Evolutionary conservation across 2,888 invertebrate species (phyloP), one percentile per base, ranked within the genome.

Genomic region (Ferdinandea cuprea): DNA sequence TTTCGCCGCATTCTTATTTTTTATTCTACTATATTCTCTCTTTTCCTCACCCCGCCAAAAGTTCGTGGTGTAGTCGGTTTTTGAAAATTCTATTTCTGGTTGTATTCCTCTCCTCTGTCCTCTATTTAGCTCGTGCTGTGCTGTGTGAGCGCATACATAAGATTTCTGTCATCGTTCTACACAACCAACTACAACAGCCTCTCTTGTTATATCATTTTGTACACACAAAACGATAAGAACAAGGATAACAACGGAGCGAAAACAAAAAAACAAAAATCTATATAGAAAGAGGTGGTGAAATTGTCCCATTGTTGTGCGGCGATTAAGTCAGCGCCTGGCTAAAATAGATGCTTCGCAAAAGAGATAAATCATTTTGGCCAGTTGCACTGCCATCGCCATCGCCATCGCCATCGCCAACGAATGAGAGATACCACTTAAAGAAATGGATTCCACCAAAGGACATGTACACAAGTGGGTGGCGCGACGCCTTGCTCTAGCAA

Each of bases 191-290:
- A 81, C 66, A 71, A 50, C 65, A 72, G 59, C 46, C 59, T 56
- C 81, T 71, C 81, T 71, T 81, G 77, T 72, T 77, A 81, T 77
- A 81, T 81, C 76, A 77, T 72, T 77, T 81, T 81, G 81, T 81
- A 72, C 66, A 72, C 54, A 81, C 59, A 61, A 71, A 77, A 77
- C 77, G 81, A 77, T 77, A 81, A 77, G 77, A 61, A 77, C 77
- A 71, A 66, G 77, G 81, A 77, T 81, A 77, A 77, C 81, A 81
- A 59, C 52, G 17, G 21, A 58, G 32, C 40, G 52, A 44, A 59
- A 48, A 59, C 56, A 52, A 13, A n/a, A n/a, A n/a, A n/a, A n/a
- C n/a, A n/a, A n/a, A n/a, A n/a, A n/a, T n/a, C n/a, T n/a, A n/a
- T n/a, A 48, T 46, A 19, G 52, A 66, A 74, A n/a, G 52, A 66